Evolutionary conservation across 92 coral and sea anemone genomes (phyloP), one percentile per base, ranked within the genome.

Genomic region (Virgularia gustaviana): DNA sequence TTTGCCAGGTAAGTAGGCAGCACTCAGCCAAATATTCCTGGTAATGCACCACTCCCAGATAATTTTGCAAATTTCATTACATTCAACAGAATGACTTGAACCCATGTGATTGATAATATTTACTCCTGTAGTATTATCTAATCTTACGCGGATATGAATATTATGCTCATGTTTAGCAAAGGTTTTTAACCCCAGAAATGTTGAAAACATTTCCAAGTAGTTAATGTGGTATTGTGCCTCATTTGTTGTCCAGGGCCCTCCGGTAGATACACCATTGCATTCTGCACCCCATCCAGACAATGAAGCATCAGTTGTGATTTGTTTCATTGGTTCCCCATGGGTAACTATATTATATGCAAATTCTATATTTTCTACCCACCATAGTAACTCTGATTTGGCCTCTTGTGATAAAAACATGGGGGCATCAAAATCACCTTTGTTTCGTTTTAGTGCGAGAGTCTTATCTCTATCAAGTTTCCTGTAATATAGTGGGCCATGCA

Each of bases 391-490:
- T 28, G 24, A 4, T 44, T 19, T 80, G 53, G 70, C 28, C 0
- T 18, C 56, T 29, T 51, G 23, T n/a, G 85, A 74, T 56, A 81
- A 12, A 44, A 55, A 53, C 80, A 81, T 39, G 11, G 23, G 12
- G 18, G 80, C 60, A 20, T 74, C 85, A 81, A 55, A 81, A 35
- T 80, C 70, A 23, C 80, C 85, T 42, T 73, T 63, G 75, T 63
- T 74, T 15, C 30, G 61, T 54, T 49, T 37, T 31, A 83, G 78
- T 20, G 84, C 88, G 33, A 55, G 33, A n/a, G 70, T 78, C 74
- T 79, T 78, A 45, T 83, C 75, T n/a, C 57, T 30, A 13, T 65
- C 72, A 5, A 65, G 24, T 4, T 66, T n/a, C n/a, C 73, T 27
- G 12, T 27, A 66, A 27, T 66, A 63, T 12, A 63, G 51, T 8